Evolutionary conservation across 2,797 vertebrate genomes (phyloP), one percentile per base, ranked within the genome.

Genomic region (Phalloptychus januarius): DNA sequence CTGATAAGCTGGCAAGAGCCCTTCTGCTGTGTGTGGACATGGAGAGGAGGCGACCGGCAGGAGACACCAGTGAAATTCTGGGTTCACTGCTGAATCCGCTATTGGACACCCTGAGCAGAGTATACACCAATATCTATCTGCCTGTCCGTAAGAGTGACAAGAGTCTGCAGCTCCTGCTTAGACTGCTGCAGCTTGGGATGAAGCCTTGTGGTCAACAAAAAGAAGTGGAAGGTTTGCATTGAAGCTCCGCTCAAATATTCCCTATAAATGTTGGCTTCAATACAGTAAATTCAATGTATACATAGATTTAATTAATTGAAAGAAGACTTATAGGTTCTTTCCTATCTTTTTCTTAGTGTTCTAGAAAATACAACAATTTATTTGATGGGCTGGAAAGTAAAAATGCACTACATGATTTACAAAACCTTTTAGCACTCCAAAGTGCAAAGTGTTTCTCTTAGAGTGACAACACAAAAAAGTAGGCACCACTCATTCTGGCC

Each of bases 91-190:
- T 99, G 79, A 94, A 93, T 83, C 97, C 97, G 25, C 95, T 98
- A 79, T 90, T 98, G 93, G 97, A 97, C 84, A 95, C 96, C 46
- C 94, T 99, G 83, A 93, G 93, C 91, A 96, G 96, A 93, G 92
- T 98, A 80, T 94, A 96, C 89, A 96, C 97, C 86, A 97, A 96
- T 77, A 94, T 96, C 84, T 99, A 99, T 94, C 86, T 98, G 90
- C 96, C 97, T 63, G 83, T 96, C 81, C 91, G 93, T 71, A 98
- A 97, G 95, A 91, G 96, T 4, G 97, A 99, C 94, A 96, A 96
- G 94, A 96, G 97, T 92, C 95, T 99, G 85, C 97, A 99, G 94
- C 91, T 99, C 46, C 74, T 97, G 86, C 89, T 98, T 81, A 93
- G 91, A 80, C 92, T 99, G 84, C 78, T 98, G 85, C 96, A 96